These are phyloP conservation scores for Cosmopolites sordidus DNA, from an alignment of 2,888 invertebrate genomes.

Conservation along the genomic window DNA sequence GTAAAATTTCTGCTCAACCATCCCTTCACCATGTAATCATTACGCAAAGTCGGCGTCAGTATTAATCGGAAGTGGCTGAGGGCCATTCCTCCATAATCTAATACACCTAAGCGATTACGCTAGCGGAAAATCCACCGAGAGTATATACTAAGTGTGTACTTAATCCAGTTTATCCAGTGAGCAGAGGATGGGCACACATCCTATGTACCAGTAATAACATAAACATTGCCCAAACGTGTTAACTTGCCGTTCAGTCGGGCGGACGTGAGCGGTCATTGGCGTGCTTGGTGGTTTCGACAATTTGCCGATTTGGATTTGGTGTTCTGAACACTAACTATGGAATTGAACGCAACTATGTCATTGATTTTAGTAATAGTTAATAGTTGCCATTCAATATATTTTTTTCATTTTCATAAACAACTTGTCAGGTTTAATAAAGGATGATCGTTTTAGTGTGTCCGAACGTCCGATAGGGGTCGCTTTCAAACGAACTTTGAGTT, in stretches of 20 bases:
- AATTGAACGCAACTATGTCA: too few relatives aligned
- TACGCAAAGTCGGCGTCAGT: conserved; percentile 31
- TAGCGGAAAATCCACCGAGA: conserved; percentile 35
- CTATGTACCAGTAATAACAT: conserved; percentile 16
- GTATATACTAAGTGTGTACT: conserved; percentile 33
- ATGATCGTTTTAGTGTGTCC: too few relatives aligned
- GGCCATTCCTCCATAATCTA: conserved; percentile 36
- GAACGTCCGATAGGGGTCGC: too few relatives aligned
- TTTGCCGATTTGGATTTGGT: not conserved
- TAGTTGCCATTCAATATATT: too few relatives aligned
- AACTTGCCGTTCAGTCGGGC: conserved; percentile 8
- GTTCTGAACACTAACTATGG: too few relatives aligned
- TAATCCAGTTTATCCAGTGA: conserved; percentile 33
- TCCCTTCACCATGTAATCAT: conserved; percentile 21
- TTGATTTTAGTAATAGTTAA: too few relatives aligned
- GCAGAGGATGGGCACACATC: conserved; percentile 21
- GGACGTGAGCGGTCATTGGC: not conserved
- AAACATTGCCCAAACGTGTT: conserved; percentile 15
- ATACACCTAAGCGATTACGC: conserved; percentile 36
- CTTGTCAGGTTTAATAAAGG: too few relatives aligned
- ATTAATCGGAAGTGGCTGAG: conserved; percentile 37
- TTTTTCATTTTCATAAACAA: too few relatives aligned
- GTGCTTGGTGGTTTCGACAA: conserved; percentile 4
- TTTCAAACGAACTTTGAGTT: too few relatives aligned
- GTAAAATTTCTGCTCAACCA: conserved; percentile 19